Evolutionary conservation across 92 coral and sea anemone genomes (phyloP).

Genomic region (Epizoanthus scotinus): DNA sequence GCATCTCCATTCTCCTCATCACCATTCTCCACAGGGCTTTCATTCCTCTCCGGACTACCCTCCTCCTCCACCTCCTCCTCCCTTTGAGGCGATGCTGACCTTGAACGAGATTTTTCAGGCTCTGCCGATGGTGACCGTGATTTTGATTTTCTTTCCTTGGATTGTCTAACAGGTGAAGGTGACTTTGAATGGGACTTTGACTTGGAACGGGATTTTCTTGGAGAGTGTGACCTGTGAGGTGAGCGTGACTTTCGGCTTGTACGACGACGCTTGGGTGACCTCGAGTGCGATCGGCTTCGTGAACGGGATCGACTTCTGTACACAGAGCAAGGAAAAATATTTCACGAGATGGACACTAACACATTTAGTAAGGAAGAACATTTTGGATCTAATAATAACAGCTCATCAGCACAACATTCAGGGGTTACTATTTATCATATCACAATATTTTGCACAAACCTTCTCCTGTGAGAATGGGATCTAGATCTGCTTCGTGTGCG

Average conservation of each 20-base stretch:
- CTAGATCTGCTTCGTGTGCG: conserved; percentile 67
- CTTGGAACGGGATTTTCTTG: conserved; percentile 49
- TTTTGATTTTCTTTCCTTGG: conserved; percentile 50
- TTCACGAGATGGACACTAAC: too few relatives aligned
- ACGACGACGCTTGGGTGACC: conserved; percentile 91
- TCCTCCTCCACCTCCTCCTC: conserved; percentile 65
- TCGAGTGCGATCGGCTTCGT: conserved; percentile 82
- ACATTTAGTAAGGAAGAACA: too few relatives aligned
- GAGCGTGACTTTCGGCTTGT: conserved; percentile 73
- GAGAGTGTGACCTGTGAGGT: conserved; percentile 50
- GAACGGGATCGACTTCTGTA: conserved; percentile 66
- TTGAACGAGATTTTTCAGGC: conserved; percentile 60
- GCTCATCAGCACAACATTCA: too few relatives aligned
- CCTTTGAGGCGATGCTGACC: conserved; percentile 46
- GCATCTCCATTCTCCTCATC: conserved; percentile 72
- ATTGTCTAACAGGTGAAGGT: conserved; percentile 26
- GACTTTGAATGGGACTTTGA: conserved; percentile 71
- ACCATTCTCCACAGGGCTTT: conserved; percentile 65
- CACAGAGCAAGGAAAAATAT: neutral
- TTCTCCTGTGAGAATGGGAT: conserved; percentile 60
- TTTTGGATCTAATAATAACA: too few relatives aligned
- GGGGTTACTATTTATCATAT: neutral
- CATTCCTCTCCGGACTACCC: conserved; percentile 43
- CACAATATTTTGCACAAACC: conserved; percentile 29
- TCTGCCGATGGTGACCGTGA: conserved; percentile 80